These are phyloP conservation scores for Acanthopleura granulata DNA, from an alignment of 2,888 invertebrate genomes.

Conservation along the genomic window DNA sequence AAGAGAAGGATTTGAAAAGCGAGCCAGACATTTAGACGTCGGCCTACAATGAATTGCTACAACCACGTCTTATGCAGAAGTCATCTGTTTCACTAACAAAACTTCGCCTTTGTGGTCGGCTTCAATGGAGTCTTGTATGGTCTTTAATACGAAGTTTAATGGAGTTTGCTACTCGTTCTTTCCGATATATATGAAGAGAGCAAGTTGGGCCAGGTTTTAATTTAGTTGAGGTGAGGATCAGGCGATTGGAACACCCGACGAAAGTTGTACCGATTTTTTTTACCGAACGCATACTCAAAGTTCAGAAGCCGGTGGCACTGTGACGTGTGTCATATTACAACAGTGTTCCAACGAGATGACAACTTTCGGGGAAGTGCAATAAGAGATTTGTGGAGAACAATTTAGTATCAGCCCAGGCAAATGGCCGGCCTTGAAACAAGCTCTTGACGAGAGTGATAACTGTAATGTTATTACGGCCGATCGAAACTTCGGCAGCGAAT, in stretches of 20 bases:
- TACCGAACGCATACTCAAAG: no score
- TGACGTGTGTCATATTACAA: no score
- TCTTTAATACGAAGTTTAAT: constrained; percentile 23
- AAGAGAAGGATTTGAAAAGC: constrained; percentile 33
- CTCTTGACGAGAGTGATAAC: not conserved
- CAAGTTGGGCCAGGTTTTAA: no score
- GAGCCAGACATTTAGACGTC: constrained; percentile 48
- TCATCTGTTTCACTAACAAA: constrained; percentile 28
- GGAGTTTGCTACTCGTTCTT: constrained; percentile 17
- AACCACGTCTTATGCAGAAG: constrained; percentile 24
- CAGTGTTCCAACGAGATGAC: no score
- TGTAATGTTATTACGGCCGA: not conserved
- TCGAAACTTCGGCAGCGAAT: not conserved
- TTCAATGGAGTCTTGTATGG: constrained; percentile 22
- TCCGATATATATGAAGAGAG: no score
- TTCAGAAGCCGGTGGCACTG: no score
- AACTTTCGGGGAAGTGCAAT: no score
- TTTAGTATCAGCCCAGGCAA: not conserved
- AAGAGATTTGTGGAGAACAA: not conserved
- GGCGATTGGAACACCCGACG: no score
- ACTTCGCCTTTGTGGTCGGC: constrained; percentile 23
- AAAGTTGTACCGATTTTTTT: no score
- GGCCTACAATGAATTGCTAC: constrained; percentile 31
- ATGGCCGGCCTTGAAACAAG: not conserved
- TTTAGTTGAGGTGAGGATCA: no score